Percentiles rank a stretch among this genome's conserved stretches.
Conservation (phyloP, 2,113 vertebrate genomes). For the Eulacestoma nigropectus region DNA sequence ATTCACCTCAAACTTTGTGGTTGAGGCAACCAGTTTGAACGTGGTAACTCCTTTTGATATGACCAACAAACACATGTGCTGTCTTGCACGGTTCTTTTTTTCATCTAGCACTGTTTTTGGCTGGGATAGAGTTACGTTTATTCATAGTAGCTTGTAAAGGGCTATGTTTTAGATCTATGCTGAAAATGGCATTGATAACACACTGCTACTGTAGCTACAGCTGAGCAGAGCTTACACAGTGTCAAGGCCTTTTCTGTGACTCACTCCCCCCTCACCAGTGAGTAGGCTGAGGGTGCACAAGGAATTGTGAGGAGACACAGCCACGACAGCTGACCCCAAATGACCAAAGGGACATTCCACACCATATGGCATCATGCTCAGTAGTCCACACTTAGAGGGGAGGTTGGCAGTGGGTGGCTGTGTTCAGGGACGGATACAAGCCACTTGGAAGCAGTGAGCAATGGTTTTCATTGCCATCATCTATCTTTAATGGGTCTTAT, state of each 20-base stretch:
- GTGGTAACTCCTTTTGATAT: not conserved
- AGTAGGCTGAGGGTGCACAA: accelerated
- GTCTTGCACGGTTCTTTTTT: not conserved
- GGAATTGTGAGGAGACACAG: not conserved
- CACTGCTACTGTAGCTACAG: accelerated
- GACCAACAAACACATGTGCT: not conserved
- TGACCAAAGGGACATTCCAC: not conserved
- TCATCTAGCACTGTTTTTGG: not conserved
- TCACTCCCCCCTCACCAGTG: not conserved
- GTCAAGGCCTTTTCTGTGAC: not conserved
- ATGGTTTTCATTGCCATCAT: not conserved
- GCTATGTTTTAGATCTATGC: not conserved
- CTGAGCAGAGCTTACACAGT: not conserved
- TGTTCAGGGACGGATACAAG: accelerated
- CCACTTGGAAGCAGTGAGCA: not conserved
- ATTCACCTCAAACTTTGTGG: not conserved
- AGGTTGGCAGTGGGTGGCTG: accelerated
- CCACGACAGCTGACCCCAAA: not conserved
- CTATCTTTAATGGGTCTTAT: not conserved
- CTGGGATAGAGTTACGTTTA: not conserved
- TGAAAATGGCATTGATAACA: not conserved
- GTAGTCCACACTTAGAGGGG: not conserved
- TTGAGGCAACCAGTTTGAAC: not conserved
- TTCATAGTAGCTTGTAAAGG: not conserved
- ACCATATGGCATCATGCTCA: accelerated